phyloP scores from a whole-genome alignment of 2,113 vertebrate species.

The Prunella fulvescens region DNA sequence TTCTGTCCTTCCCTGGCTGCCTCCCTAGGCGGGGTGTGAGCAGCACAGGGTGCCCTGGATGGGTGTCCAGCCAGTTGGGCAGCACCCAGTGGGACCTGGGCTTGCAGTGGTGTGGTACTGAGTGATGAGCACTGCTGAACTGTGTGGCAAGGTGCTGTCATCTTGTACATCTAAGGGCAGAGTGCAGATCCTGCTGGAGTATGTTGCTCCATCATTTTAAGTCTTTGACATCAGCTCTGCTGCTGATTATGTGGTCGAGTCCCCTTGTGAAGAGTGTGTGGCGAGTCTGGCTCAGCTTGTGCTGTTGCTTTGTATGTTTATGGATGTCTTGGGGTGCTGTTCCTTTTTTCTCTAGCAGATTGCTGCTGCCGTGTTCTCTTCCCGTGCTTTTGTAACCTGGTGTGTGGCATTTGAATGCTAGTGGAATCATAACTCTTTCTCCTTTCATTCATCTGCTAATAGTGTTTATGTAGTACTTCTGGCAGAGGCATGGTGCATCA shows the following conservation, averaged over 20 bases:
- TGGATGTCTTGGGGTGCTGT: neutral
- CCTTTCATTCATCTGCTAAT: neutral
- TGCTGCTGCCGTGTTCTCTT: neutral
- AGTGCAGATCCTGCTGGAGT: neutral
- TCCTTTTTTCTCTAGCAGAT: neutral
- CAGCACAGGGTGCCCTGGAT: fast-evolving
- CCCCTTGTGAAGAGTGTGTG: neutral
- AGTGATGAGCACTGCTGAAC: too few relatives aligned
- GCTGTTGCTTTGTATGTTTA: neutral
- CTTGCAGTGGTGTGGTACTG: neutral
- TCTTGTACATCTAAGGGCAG: neutral
- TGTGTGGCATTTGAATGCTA: neutral
- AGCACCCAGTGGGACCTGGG: neutral
- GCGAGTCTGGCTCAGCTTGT: neutral
- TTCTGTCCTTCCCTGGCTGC: neutral
- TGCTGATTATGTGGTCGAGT: neutral
- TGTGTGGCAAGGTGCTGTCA: neutral
- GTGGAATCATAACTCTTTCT: neutral
- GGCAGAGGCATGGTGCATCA: neutral
- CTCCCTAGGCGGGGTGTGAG: fast-evolving
- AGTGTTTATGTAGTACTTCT: neutral
- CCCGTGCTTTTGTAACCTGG: neutral
- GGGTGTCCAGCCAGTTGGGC: neutral
- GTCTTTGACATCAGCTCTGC: neutral
- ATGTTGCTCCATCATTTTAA: fast-evolving